Conservation (phyloP, 2,888 invertebrate genomes). For the Spatulosminthurus flaviceps region DNA sequence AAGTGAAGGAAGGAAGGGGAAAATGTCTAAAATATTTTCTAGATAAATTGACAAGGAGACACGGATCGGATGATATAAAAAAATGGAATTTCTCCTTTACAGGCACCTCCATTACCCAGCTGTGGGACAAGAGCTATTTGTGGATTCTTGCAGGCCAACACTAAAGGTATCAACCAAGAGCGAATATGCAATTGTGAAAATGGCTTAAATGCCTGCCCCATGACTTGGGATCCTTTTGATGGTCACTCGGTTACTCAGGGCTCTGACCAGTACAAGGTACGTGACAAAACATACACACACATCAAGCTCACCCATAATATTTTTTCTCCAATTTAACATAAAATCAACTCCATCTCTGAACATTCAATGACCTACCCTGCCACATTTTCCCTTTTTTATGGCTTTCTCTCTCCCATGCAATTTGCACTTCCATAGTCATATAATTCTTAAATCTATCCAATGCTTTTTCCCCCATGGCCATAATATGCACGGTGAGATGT, state of each 20-base stretch:
- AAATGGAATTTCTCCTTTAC: background rate
- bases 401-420: no score
- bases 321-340: background rate
- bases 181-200: conserved; percentile 63
- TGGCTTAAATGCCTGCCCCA: conserved; percentile 58
- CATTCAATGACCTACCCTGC: no score
- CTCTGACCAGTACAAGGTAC: conserved; percentile 65
- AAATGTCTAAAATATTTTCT: background rate
- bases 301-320: background rate
- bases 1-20: no score
- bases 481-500: no score
- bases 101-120: conserved; percentile 50
- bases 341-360: no score
- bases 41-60: no score
- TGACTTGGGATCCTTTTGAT: conserved; percentile 64
- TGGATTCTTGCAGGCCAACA: conserved; percentile 65
- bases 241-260: conserved; percentile 65
- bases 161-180: conserved; percentile 64
- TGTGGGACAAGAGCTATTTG: conserved; percentile 64
- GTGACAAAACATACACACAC: background rate
- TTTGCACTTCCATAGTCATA: no score
- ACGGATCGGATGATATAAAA: no score
- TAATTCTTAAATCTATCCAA: no score
- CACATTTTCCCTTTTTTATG: no score
- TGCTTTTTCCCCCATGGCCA: no score